These are phyloP conservation scores for Haplotaxodon microlepis DNA, from an alignment of 2,113 vertebrate genomes.

Conservation along the genomic window DNA sequence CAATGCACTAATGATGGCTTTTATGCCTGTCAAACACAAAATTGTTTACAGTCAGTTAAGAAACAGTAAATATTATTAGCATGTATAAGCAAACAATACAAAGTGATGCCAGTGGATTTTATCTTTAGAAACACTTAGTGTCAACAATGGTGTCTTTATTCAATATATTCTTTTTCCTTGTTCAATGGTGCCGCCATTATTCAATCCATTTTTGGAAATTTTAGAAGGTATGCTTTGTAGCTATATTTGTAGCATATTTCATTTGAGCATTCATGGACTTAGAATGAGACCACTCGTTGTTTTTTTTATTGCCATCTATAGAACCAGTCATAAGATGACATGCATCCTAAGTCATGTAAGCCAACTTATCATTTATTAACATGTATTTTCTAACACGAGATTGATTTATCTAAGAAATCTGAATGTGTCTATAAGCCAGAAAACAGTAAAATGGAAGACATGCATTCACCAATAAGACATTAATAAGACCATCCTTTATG, in stretches of 20 bases:
- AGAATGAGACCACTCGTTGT: neutral
- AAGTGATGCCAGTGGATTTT: neutral
- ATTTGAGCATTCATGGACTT: neutral
- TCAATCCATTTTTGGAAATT: neutral
- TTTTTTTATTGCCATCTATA: neutral
- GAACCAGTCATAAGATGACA: neutral
- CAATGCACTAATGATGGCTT: conserved; percentile 92
- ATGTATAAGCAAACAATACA: neutral
- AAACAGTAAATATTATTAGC: neutral
- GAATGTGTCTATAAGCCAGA: neutral
- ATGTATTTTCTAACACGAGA: neutral
- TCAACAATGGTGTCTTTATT: neutral
- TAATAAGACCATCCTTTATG: neutral
- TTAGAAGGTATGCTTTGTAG: neutral
- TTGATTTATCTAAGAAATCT: neutral
- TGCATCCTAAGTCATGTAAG: neutral
- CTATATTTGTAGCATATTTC: neutral
- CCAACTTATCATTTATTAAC: neutral
- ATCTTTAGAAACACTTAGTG: neutral
- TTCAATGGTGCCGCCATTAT: neutral
- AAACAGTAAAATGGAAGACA: neutral
- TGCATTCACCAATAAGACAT: neutral
- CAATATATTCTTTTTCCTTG: neutral
- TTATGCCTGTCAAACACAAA: conserved; percentile 77
- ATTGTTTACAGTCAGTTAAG: neutral